These are phyloP conservation scores for Podarcis siculus DNA, from an alignment of 2,797 vertebrate species.

Conservation along the genomic window DNA sequence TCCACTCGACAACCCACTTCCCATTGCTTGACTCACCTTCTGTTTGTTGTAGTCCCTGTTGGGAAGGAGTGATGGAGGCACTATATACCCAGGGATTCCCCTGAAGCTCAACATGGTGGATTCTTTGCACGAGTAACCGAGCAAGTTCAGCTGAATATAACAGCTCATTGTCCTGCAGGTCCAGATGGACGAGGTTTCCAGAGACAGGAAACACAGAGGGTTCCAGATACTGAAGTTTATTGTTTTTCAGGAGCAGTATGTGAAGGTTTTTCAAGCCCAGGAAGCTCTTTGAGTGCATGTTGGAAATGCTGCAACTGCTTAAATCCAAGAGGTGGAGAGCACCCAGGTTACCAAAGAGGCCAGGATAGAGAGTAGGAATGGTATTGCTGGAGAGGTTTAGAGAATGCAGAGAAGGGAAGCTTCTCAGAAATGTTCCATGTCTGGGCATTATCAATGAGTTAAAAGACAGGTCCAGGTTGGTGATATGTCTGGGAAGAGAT, in stretches of 20 bases:
- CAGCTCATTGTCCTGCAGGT: constrained; percentile 61
- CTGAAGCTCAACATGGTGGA: constrained; percentile 4
- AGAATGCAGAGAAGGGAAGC: constrained; percentile 63
- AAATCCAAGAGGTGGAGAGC: constrained; percentile 73
- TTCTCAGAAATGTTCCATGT: constrained; percentile 65
- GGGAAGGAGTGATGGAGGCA: not conserved
- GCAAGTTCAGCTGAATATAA: constrained; percentile 15
- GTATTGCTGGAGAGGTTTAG: constrained; percentile 79
- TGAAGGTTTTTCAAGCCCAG: constrained; percentile 67
- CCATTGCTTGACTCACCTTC: constrained; percentile 43
- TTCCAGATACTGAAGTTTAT: constrained; percentile 58
- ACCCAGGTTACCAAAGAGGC: constrained; percentile 71
- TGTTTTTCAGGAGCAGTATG: constrained; percentile 71
- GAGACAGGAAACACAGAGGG: constrained; percentile 35
- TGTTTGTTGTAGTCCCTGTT: constrained; percentile 52
- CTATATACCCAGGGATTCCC: constrained; percentile 58
- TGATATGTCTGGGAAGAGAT: constrained; percentile 71
- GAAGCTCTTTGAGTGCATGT: constrained; percentile 61
- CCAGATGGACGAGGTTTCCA: constrained; percentile 61
- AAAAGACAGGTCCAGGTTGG: constrained; percentile 74
- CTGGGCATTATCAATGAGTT: constrained; percentile 69
- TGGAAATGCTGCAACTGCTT: constrained; percentile 71
- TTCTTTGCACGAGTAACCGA: constrained; percentile 46
- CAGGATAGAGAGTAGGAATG: constrained; percentile 78
- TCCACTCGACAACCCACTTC: fast-evolving